Conservation (phyloP, 2,888 invertebrate species). For the Germaria angustata region DNA sequence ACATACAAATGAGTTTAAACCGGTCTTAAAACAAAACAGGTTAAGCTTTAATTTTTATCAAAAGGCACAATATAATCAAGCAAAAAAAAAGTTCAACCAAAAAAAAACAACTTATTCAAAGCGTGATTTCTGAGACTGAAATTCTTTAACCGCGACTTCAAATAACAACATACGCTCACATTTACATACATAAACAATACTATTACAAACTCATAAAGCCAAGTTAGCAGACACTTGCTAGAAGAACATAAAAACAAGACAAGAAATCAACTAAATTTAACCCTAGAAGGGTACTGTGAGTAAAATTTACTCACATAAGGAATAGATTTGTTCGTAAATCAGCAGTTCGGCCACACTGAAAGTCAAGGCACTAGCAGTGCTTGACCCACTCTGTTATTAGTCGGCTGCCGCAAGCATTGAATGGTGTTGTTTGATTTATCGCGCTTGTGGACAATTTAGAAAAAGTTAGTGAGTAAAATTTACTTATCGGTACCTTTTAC, state of each 20-base stretch:
- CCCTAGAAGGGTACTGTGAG: no score
- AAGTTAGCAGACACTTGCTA: conserved; percentile 49
- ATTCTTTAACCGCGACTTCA: conserved; percentile 59
- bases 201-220: conserved; percentile 29
- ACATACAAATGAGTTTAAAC: conserved; percentile 48
- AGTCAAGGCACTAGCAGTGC: no score
- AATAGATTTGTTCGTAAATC: no score
- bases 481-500: no score
- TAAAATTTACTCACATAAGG: no score
- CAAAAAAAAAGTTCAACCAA: conserved; percentile 4
- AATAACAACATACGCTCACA: conserved; percentile 15
- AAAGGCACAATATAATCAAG: conserved; percentile 13
- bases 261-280: conserved; percentile 6
- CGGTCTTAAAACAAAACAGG: conserved; percentile 61
- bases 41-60: conserved; percentile 50
- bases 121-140: conserved; percentile 57
- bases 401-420: no score
- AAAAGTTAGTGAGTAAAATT: no score
- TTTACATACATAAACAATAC: not conserved
- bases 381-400: no score
- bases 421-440: no score
- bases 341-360: no score
- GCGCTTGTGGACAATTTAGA: no score
- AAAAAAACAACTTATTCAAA: conserved; percentile 40
- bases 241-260: conserved; percentile 11